Evolutionary conservation across 2,113 vertebrate species (phyloP).

Genomic region (Corydoras sp.): DNA sequence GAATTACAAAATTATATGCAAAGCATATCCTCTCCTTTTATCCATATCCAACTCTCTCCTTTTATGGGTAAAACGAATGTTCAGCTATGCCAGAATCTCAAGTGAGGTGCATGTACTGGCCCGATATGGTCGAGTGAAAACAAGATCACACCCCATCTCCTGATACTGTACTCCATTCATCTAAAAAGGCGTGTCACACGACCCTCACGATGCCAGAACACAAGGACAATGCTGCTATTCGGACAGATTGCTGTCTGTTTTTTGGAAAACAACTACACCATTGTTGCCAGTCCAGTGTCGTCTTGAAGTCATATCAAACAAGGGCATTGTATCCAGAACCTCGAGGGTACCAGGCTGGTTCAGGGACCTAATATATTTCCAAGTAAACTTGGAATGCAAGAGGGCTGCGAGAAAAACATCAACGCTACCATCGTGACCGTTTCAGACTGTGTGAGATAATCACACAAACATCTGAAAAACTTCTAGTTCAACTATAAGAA

Average conservation of each 20-base stretch:
- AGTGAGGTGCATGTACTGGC: background rate
- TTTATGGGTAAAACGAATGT: too few species aligned
- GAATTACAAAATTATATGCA: too few species aligned
- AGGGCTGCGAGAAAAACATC: background rate
- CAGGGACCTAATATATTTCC: background rate
- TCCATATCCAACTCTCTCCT: too few species aligned
- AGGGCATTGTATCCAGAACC: slow-evolving; percentile 10
- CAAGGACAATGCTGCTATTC: background rate
- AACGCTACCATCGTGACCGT: background rate
- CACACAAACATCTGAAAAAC: background rate
- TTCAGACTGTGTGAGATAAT: background rate
- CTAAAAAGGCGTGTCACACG: slow-evolving; percentile 10
- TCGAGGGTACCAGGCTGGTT: background rate
- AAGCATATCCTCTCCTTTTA: too few species aligned
- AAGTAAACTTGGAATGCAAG: background rate
- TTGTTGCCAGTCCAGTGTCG: background rate
- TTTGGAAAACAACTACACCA: slow-evolving; percentile 13
- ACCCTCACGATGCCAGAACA: background rate
- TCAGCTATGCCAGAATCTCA: background rate
- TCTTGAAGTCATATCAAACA: slow-evolving; percentile 16
- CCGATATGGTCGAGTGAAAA: background rate
- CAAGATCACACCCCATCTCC: background rate
- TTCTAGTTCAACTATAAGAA: background rate
- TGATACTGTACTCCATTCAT: slow-evolving; percentile 16
- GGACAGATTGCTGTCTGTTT: slow-evolving; percentile 1